A percentile compares a stretch with the other conserved stretches of the same genome.
phyloP scores from a whole-genome alignment of 2,113 vertebrate genomes.

The Felis catus region F.catus_Fca126_mat1.0 CM031428.1:13588501-13589000 shows the following conservation, averaged over 20 bases:
- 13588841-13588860: background rate
- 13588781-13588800: background rate
- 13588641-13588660: background rate
- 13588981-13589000: background rate
- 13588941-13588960: background rate
- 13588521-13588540: too few species aligned
- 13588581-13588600: background rate
- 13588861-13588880: background rate
- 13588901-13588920: background rate
- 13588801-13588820: background rate
- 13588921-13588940: background rate
- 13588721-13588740: background rate
- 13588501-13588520: too few species aligned
- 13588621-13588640: background rate
- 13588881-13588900: background rate
- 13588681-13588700: background rate
- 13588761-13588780: background rate
- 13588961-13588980: background rate
- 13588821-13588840: background rate
- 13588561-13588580: too few species aligned
- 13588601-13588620: background rate
- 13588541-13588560: too few species aligned
- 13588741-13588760: background rate
- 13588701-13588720: background rate
- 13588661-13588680: background rate